Percentiles rank a stretch among this genome's conserved stretches.
phyloP scores from a whole-genome alignment of 2,113 vertebrate species.

The Chrysemys picta region DNA sequence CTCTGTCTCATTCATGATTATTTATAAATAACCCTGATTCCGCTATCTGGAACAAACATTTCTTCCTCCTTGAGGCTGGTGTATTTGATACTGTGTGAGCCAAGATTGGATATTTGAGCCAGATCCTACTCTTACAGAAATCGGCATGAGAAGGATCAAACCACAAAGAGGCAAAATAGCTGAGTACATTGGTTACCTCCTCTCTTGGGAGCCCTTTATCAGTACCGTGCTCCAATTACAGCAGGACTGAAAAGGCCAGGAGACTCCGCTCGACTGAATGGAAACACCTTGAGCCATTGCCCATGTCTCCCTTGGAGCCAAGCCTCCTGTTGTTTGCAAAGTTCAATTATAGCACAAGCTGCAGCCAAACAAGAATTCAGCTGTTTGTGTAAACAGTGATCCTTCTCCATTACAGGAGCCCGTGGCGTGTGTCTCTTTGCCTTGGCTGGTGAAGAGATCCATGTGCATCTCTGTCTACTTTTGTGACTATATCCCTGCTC shows the following conservation, averaged over 20 bases:
- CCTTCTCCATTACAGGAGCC: constrained; percentile 18
- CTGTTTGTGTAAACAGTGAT: constrained; percentile 42
- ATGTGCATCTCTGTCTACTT: not conserved
- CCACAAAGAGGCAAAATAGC: not conserved
- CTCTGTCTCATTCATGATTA: not conserved
- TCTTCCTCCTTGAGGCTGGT: not conserved
- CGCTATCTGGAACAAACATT: not conserved
- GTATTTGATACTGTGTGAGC: not conserved
- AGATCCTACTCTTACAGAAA: constrained; percentile 34
- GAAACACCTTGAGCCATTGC: not conserved
- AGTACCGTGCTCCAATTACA: constrained; percentile 25
- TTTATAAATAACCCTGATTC: constrained; percentile 19
- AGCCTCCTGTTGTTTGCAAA: constrained; percentile 32
- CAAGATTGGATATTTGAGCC: not conserved
- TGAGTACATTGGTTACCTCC: not conserved
- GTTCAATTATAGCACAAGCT: constrained; percentile 16
- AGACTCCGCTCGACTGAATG: not conserved
- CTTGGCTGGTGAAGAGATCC: not conserved
- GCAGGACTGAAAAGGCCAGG: not conserved
- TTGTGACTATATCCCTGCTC: not conserved
- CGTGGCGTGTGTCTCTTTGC: constrained; percentile 28
- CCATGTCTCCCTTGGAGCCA: constrained; percentile 14
- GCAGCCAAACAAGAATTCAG: not conserved
- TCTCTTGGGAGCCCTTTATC: not conserved
- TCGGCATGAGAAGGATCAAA: not conserved